Evolutionary conservation across 2,888 invertebrate species (phyloP).

Genomic region (Epirrita christyi): DNA sequence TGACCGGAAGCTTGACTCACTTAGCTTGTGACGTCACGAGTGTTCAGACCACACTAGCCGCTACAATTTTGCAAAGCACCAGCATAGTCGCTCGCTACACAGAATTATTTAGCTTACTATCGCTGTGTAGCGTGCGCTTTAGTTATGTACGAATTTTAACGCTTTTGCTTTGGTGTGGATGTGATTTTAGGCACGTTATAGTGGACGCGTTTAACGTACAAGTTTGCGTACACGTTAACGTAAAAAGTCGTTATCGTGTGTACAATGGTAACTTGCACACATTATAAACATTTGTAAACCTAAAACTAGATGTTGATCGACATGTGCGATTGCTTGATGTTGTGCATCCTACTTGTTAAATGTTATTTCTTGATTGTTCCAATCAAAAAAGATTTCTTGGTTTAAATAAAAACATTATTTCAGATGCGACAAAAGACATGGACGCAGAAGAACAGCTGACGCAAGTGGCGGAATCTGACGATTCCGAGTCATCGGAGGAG

Average conservation of each 20-base stretch:
- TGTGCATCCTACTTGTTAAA: no score
- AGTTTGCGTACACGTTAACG: not conserved
- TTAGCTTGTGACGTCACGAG: constrained; percentile 27
- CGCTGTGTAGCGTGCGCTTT: constrained; percentile 6
- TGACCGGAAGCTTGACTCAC: constrained; percentile 5
- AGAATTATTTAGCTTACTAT: constrained; percentile 1
- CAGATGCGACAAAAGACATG: constrained; percentile 54
- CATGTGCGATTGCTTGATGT: no score
- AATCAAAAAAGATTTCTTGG: no score
- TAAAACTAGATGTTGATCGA: no score
- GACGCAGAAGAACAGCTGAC: constrained; percentile 81
- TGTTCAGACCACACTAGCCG: constrained; percentile 55
- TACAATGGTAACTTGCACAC: not conserved
- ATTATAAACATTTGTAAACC: no score
- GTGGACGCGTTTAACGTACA: not conserved
- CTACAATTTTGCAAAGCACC: constrained; percentile 52
- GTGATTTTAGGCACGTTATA: not conserved
- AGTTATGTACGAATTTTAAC: not conserved
- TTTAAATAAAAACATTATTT: not conserved
- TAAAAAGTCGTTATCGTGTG: not conserved
- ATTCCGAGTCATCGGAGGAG: constrained; percentile 91
- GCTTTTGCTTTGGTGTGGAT: constrained; percentile 25
- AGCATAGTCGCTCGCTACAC: constrained; percentile 13
- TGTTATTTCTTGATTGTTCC: no score
- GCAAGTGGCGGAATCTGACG: constrained; percentile 91